Evolutionary conservation across 2,888 invertebrate genomes (phyloP).

Genomic region (Microplitis manilae): DNA sequence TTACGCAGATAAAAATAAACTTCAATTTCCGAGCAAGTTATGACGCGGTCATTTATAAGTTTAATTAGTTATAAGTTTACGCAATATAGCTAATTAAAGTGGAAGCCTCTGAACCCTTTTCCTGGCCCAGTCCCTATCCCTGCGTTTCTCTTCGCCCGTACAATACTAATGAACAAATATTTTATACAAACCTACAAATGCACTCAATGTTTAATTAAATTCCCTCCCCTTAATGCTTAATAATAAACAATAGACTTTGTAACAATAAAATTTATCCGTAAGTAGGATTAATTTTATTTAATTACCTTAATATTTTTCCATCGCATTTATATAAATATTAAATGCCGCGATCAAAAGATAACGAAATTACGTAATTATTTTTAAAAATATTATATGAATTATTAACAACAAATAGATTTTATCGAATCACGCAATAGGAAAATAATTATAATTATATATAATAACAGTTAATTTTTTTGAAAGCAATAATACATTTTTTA

Average conservation of each 20-base stretch:
- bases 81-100: not conserved
- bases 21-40: not conserved
- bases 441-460: not conserved
- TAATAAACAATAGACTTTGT: no score
- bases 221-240: not conserved
- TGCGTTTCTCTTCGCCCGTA: not conserved
- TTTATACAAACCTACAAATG: not conserved
- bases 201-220: not conserved
- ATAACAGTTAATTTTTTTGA: not conserved
- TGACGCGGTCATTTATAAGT: not conserved
- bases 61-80: not conserved
- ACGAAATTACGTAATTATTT: no score
- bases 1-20: not conserved
- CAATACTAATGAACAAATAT: not conserved
- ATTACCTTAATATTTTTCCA: no score
- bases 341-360: no score
- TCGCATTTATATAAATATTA: no score
- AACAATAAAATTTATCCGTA: no score
- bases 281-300: no score
- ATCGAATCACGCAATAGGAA: not conserved
- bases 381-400: not conserved
- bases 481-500: not conserved
- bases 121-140: not conserved
- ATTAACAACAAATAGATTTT: not conserved
- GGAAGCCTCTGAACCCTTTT: not conserved